Evolutionary conservation across 2,797 vertebrate genomes (phyloP).

Genomic region (Sylvilagus floridanus): DNA sequence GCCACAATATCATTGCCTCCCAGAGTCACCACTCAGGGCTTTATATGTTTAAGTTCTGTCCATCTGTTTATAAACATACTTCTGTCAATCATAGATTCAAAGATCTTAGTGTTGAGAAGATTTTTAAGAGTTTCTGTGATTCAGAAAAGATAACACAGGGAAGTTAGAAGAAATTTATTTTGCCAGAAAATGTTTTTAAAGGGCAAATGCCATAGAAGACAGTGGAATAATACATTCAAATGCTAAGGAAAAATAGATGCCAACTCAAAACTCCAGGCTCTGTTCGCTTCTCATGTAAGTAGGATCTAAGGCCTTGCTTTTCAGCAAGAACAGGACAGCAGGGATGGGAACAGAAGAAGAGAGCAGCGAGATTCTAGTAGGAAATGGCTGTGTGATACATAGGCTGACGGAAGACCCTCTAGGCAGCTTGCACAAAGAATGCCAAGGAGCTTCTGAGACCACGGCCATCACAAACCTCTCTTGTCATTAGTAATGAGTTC

Average conservation of each 20-base stretch:
- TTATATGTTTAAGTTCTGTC: neutral
- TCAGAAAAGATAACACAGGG: neutral
- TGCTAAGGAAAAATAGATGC: neutral
- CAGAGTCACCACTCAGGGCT: neutral
- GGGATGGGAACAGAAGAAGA: neutral
- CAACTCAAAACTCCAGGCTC: neutral
- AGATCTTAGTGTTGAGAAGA: neutral
- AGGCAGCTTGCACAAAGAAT: neutral
- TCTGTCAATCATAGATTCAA: neutral
- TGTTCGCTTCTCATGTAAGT: neutral
- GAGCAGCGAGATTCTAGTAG: neutral
- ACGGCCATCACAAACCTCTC: neutral
- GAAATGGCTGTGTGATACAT: neutral
- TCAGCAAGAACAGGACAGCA: neutral
- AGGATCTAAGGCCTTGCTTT: neutral
- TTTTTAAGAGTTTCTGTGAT: neutral
- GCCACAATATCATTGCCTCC: neutral
- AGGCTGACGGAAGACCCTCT: neutral
- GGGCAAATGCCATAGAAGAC: neutral
- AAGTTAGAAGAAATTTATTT: neutral
- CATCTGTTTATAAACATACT: neutral
- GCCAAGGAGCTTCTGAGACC: neutral
- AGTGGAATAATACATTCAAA: neutral
- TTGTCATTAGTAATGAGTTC: neutral
- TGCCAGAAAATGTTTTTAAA: neutral